phyloP scores from a whole-genome alignment of 2,888 invertebrate species.

The Melieria omissa region DNA sequence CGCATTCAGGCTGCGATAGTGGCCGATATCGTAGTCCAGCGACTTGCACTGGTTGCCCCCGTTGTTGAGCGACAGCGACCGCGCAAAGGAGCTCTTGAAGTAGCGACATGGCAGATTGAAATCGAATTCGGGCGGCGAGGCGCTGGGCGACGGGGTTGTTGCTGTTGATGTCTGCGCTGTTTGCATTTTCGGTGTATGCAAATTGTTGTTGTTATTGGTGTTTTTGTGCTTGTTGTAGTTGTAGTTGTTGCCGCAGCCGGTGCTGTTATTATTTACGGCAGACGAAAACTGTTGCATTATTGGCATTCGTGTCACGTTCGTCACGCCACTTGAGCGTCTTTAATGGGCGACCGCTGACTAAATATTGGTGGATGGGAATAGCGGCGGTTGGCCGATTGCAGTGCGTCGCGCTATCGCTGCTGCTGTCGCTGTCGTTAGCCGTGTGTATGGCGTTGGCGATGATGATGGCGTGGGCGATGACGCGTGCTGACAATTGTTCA shows the following conservation, averaged over 20 bases:
- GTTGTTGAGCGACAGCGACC: conserved; percentile 67
- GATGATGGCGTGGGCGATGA: background rate
- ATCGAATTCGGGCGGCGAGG: conserved; percentile 62
- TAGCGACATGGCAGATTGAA: conserved; percentile 66
- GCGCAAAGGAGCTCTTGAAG: conserved; percentile 71
- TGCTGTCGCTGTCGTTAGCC: background rate
- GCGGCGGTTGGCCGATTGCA: background rate
- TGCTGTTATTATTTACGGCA: conserved; percentile 12
- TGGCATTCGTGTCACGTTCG: conserved; percentile 28
- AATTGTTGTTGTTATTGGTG: conserved; percentile 6
- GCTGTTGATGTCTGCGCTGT: background rate
- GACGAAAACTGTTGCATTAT: background rate
- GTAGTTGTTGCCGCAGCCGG: background rate
- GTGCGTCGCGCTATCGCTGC: background rate
- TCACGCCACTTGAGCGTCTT: conserved; percentile 8
- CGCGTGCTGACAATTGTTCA: background rate
- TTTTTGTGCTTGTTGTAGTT: conserved; percentile 4
- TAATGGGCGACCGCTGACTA: too few relatives aligned
- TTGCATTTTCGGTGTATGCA: conserved; percentile 24
- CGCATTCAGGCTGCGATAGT: conserved; percentile 20
- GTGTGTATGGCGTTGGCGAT: background rate
- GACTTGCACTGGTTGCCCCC: conserved; percentile 28
- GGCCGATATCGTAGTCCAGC: conserved; percentile 22
- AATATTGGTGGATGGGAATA: too few relatives aligned
- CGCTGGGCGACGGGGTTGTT: conserved; percentile 34